A percentile compares a stretch with the other conserved stretches of the same genome.
phyloP scores from a whole-genome alignment of 2,797 vertebrate species.

The Enteromius fasciolatus region DNA sequence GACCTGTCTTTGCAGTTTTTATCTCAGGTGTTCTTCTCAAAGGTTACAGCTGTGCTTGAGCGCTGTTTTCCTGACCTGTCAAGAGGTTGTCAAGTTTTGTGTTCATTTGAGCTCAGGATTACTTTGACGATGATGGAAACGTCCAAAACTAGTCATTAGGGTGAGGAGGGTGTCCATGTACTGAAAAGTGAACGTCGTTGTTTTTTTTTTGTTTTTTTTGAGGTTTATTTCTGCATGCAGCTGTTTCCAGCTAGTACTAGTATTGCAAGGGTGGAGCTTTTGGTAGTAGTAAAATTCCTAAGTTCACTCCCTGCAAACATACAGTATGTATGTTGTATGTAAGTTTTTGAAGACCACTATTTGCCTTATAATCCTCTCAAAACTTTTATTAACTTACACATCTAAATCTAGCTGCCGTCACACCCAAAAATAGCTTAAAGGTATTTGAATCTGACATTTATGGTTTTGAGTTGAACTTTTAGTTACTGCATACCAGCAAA shows the following conservation, averaged over 20 bases:
- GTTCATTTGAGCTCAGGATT: background rate
- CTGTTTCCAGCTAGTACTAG: background rate
- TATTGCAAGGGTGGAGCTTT: constrained; percentile 27
- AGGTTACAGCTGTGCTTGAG: background rate
- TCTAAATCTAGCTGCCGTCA: background rate
- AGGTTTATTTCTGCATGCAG: background rate
- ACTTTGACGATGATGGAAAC: background rate
- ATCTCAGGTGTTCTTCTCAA: background rate
- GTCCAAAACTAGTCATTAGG: background rate
- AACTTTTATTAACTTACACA: background rate
- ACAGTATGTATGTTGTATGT: background rate
- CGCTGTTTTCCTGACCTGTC: background rate
- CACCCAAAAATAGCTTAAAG: background rate
- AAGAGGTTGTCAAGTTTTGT: background rate
- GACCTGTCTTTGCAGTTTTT: too few species aligned
- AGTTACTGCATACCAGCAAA: background rate
- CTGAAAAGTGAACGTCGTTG: background rate
- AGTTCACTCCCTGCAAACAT: background rate
- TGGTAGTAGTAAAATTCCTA: background rate
- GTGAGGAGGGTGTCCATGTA: background rate
- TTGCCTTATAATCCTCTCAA: background rate
- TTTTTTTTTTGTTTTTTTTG: too few species aligned
- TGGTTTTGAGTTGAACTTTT: background rate
- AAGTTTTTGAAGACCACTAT: background rate
- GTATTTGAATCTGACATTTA: background rate